Evolutionary conservation across 2,113 vertebrate species (phyloP), one percentile per base, ranked within the genome.

Genomic region (Trachemys scripta): DNA sequence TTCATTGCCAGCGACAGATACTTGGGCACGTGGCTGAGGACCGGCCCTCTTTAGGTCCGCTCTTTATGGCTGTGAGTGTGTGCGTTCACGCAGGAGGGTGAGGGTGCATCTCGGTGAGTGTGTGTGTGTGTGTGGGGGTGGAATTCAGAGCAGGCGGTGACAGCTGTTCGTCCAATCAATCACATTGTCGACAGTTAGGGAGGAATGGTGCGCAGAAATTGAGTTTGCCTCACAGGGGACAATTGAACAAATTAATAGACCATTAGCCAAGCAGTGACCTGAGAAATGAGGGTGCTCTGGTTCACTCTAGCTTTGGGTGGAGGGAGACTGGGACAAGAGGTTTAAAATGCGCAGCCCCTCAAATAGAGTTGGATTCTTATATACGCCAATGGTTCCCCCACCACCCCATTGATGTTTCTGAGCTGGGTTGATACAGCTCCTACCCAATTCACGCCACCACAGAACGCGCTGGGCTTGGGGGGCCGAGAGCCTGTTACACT

Each of bases 241-340:
- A 98, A 99, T 95, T 98, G 98, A 99, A 99, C 99, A 99, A 99
- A 99, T 99, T 99, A 99, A 99, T 99, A 99, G 99, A 99, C 99
- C 99, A 99, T 99, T 99, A 99, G 99, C 99, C 99, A 99, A 99
- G 98, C 99, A 76, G 98, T 99, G 99, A 99, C 99, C 99, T 99
- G 98, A 98, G 98, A 99, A 99, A 99, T 98, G 98, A 99, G 98
- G 98, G 98, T 98, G 98, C 98, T 95, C 27, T 56, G 86, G 85
- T 92, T 95, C 89, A 56, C 91, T 87, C 62, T 51, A 90, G 96
- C 94, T 97, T 93, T 97, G 59, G 50, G 3, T 38, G 25, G 31
- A 56, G 49, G 9, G 87, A 86, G 76, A 95, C 20, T 16, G 13
- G 89, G 49, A n/a, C 50, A 59, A 91, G 50, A 95, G 62, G 80